Base-by-base conservation (phyloP, 2,797 vertebrate genomes). In the Champsocephalus gunnari region DNA sequence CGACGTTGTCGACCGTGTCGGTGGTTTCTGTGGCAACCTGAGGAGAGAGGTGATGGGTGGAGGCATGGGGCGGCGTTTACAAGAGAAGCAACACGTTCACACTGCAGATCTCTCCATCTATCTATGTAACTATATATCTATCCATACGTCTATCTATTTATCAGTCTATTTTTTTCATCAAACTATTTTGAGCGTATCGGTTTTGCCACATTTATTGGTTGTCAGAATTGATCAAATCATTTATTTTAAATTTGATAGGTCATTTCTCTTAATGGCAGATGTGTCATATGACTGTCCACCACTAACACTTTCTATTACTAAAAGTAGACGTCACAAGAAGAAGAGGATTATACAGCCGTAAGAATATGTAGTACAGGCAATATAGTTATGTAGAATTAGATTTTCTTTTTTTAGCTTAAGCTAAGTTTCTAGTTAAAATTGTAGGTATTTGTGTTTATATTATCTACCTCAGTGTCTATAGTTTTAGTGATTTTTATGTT, bases 1-100 rank as follows among this genome's bases (percentile, higher is more conserved):
- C 93, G 11, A 77, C 80, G 19, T 73, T 87, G 71, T 83, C 64
- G 47, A 85, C 72, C 7, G 85, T 86, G 80, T 91, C 85, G 68
- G 95, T 92, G 93, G 95, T 96, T 95, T 99, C 98, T 69, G 95
- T 92, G 94, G 96, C 93, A 76, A 97, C 96, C 98, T 99, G 96
- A 84, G 95, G 95, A 95, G 95, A 95, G 87, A 94, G 72, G 89
- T 72, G 87, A 83, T 81, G 88, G 90, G 85, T 85, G 86, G 90
- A 75, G 78, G 88, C 58, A 88, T 62, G 80, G 87, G 81, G 89
- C 77, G 63, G 84, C 58, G 66, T 11, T 88, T 93, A 94, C 70
- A 84, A 83, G 62, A 47, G 67, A 82, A 79, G 61, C 28, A 65
- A 72, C 60, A 73, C 56, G 43, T 53, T 71, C 7, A 66, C 1